Evolutionary conservation across 2,797 vertebrate species (phyloP).

Genomic region (Rhynchonycteris naso): DNA sequence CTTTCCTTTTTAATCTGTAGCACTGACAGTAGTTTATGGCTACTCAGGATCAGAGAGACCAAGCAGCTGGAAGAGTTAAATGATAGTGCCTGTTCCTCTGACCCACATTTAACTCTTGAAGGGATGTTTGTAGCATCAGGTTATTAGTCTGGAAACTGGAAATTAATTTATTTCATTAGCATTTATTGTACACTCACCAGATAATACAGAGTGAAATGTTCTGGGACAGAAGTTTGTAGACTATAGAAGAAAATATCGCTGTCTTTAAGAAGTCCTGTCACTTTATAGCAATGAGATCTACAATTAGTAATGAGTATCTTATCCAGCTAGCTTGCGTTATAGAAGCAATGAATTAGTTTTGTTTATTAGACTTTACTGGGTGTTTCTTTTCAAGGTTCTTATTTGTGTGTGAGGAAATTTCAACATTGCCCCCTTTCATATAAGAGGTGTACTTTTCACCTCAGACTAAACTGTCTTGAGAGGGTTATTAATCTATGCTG

Average conservation of each 20-base stretch:
- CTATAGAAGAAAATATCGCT: background rate
- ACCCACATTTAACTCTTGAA: background rate
- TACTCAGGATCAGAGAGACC: background rate
- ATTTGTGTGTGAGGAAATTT: background rate
- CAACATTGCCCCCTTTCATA: background rate
- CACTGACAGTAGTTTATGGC: background rate
- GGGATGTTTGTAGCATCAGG: background rate
- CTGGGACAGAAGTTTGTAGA: background rate
- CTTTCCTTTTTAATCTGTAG: background rate
- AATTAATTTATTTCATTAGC: background rate
- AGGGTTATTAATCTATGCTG: background rate
- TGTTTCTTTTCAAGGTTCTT: background rate
- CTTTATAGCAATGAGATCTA: background rate
- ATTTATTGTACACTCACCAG: background rate
- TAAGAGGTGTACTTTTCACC: background rate
- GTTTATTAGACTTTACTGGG: background rate
- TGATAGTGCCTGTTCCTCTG: background rate
- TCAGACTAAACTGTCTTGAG: background rate
- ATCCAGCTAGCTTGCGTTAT: background rate
- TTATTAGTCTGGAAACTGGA: conserved; percentile 47
- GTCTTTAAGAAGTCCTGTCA: background rate
- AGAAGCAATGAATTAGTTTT: background rate
- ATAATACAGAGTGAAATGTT: background rate
- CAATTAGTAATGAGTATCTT: background rate
- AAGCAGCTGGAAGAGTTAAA: background rate